Base-by-base conservation (phyloP, 2,113 vertebrate genomes). In the Lepus europaeus region DNA sequence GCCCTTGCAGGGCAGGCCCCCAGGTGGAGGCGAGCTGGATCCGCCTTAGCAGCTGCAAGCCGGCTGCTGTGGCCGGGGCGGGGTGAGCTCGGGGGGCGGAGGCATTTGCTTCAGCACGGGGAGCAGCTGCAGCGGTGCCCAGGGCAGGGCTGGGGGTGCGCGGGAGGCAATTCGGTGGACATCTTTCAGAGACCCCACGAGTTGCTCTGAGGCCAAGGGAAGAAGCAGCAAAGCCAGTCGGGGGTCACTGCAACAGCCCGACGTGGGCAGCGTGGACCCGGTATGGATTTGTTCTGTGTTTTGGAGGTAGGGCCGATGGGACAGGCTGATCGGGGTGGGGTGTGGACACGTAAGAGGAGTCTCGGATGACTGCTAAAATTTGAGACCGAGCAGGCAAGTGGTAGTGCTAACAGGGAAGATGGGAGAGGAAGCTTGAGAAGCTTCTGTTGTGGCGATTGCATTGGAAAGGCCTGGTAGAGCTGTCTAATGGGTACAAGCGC, bases 401-500 rank as follows among this genome's bases (percentile, higher is more conserved):
- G 63, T 33, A 59, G 45, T 22, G 23, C n/a, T 13, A 92, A 82
- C 1, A 13, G 61, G 39, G 9, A 88, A 72, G 74, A 69, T 27
- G 19, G 31, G 49, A 77, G 74, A 79, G 14, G 53, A 63, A 33
- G 11, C 14, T 17, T 10, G n/a, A 33, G 63, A 33, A n/a, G 14
- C 36, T 73, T 90, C 70, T 76, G 3, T n/a, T 86, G 51, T 27
- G 56, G n/a, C 9, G 19, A 39, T 69, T 45, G 39, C 4, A 9
- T 85, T 66, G 27, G 73, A 61, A 96, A 90, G 61, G 11, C 56
- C 36, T n/a, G 6, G 23, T 19, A 27, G 85, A 63, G 45, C 36
- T 49, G 45, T 51, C 3, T 7, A 4, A 3, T 3, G 56, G 5
- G 2, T 25, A 0, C 31, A 49, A 45, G 3, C 20, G 0, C 31